These are phyloP conservation scores for Apotomis capreana DNA, from an alignment of 2,888 invertebrate genomes.

Conservation along the genomic window DNA sequence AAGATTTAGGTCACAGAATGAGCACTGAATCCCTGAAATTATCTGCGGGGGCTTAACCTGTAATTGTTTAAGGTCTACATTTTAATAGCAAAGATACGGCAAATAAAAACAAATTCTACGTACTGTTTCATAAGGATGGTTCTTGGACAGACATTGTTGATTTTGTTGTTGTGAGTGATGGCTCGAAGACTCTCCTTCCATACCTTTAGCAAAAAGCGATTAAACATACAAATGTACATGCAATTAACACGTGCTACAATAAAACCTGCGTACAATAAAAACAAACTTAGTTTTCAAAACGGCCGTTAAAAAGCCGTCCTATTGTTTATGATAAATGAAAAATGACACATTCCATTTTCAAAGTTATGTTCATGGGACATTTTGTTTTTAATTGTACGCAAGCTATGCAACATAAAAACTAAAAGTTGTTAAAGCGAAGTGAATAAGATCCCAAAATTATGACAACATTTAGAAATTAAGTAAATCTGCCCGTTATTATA, in stretches of 20 bases:
- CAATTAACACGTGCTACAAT: constrained; percentile 56
- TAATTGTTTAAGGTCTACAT: constrained; percentile 10
- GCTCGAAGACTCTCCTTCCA: constrained; percentile 96
- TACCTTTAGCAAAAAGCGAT: constrained; percentile 84
- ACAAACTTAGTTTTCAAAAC: neutral
- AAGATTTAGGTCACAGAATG: constrained; percentile 19
- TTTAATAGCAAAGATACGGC: constrained; percentile 1
- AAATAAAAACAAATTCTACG: constrained; percentile 75
- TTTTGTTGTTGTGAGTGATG: constrained; percentile 98
- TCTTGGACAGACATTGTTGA: constrained; percentile 97
- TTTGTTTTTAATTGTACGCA: constrained; percentile 21
- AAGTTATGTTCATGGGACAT: neutral
- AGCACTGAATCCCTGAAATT: constrained; percentile 24
- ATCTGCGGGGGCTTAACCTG: constrained; percentile 16
- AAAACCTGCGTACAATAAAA: constrained; percentile 51
- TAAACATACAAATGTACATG: constrained; percentile 60
- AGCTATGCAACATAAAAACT: constrained; percentile 31
- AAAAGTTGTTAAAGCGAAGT: constrained; percentile 23
- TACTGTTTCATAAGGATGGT: constrained; percentile 99
- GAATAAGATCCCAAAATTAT: constrained; percentile 22
- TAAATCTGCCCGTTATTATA: neutral
- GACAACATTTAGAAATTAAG: constrained; percentile 27
- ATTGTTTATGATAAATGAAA: too few relatives aligned
- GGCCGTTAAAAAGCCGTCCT: too few relatives aligned
- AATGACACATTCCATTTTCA: too few relatives aligned